Conservation (phyloP, 2,888 invertebrate genomes). For the Apocheima hispidaria region DNA sequence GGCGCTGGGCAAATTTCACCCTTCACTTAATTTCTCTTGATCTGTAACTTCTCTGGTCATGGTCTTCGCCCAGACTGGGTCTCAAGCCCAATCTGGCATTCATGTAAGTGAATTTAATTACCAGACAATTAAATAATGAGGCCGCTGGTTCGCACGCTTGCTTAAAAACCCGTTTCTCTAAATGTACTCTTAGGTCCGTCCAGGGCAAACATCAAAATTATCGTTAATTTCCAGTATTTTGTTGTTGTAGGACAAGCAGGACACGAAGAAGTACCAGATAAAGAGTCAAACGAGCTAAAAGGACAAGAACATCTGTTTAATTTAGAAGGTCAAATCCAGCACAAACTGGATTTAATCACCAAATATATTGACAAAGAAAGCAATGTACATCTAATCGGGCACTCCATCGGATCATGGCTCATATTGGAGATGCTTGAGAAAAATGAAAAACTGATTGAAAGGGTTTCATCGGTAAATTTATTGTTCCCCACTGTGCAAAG, state of each 20-base stretch:
- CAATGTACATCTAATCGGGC: conserved; percentile 93
- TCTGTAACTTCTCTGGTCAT: no score
- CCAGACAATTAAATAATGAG: no score
- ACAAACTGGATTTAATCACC: conserved; percentile 92
- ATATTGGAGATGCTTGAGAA: conserved; percentile 90
- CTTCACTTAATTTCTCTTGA: no score
- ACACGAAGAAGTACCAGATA: conserved; percentile 82
- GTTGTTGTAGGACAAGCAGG: conserved; percentile 89
- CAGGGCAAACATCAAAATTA: neutral
- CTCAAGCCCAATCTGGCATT: no score
- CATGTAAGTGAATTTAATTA: no score
- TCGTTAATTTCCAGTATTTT: neutral
- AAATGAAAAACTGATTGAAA: conserved; percentile 79
- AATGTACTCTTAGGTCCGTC: no score
- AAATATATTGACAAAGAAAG: conserved; percentile 90
- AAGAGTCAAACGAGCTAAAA: conserved; percentile 76
- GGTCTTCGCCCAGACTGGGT: no score
- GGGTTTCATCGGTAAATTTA: conserved; percentile 88
- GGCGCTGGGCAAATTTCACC: no score
- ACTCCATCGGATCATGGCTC: conserved; percentile 96
- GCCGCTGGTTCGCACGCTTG: no score
- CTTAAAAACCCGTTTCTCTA: no score
- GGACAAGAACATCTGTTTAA: conserved; percentile 88
- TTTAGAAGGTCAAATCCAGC: conserved; percentile 91
- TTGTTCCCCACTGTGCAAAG: conserved; percentile 95